Conservation (phyloP, 2,888 invertebrate species). For the Drosophila fulvimacula region DNA sequence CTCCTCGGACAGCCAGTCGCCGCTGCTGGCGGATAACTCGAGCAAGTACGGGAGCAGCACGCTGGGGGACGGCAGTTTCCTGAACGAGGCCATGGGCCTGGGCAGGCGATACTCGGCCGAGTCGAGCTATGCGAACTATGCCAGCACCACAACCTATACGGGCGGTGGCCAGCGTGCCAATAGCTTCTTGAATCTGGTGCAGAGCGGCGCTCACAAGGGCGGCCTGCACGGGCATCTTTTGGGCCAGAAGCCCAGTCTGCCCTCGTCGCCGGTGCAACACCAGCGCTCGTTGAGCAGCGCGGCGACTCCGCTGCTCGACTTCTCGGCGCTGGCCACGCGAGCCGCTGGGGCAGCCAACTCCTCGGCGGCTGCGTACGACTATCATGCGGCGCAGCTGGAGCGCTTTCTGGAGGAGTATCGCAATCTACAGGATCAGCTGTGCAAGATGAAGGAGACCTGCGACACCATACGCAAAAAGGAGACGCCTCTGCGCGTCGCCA, state of each 20-base stretch:
- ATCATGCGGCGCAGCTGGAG: constrained; percentile 92
- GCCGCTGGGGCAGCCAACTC: constrained; percentile 81
- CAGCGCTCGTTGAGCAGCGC: constrained; percentile 84
- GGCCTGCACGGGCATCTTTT: constrained; percentile 51
- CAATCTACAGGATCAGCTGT: constrained; percentile 90
- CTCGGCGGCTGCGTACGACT: constrained; percentile 89
- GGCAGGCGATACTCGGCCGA: constrained; percentile 86
- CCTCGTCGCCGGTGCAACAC: constrained; percentile 87
- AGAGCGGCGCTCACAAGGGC: constrained; percentile 80
- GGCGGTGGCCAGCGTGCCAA: constrained; percentile 86
- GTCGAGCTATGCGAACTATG: constrained; percentile 83
- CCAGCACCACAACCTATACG: constrained; percentile 79
- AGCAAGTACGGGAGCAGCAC: constrained; percentile 91
- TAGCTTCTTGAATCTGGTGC: constrained; percentile 89
- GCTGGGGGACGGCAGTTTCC: constrained; percentile 87
- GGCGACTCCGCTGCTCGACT: constrained; percentile 83
- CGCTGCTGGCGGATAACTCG: constrained; percentile 87
- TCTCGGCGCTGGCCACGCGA: constrained; percentile 77
- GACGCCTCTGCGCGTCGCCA: constrained; percentile 78
- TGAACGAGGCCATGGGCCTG: constrained; percentile 85
- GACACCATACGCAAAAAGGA: constrained; percentile 87
- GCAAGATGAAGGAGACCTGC: constrained; percentile 92
- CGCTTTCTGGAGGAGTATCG: constrained; percentile 92
- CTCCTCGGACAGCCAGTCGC: constrained; percentile 90
- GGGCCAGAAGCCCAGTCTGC: constrained; percentile 87